phyloP scores from a whole-genome alignment of 2,113 vertebrate genomes.

The Ahaetulla prasina region DNA sequence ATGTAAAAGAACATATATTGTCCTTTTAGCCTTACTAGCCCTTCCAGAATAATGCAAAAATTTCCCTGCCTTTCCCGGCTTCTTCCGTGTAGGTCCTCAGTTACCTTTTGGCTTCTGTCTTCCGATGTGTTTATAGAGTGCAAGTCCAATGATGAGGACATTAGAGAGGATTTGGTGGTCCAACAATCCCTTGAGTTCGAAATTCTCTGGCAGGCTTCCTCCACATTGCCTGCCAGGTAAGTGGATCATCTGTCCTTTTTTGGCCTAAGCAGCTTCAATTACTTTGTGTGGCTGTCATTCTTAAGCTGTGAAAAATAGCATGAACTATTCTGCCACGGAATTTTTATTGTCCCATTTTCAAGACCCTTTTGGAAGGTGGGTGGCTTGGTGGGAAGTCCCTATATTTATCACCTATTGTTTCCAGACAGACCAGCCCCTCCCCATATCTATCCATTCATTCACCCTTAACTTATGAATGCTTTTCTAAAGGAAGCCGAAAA shows the following conservation, averaged over 20 bases:
- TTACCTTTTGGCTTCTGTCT: background rate
- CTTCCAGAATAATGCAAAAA: background rate
- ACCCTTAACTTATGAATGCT: slow-evolving; percentile 8
- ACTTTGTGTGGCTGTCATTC: background rate
- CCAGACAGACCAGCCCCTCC: slow-evolving; percentile 5
- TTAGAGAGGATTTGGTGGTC: slow-evolving; percentile 24
- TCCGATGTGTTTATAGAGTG: background rate
- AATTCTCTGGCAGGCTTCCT: background rate
- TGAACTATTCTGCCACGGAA: slow-evolving; percentile 9
- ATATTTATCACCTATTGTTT: slow-evolving; percentile 7
- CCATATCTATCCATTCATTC: slow-evolving; percentile 16
- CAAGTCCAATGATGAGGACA: background rate
- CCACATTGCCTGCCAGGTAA: slow-evolving; percentile 20
- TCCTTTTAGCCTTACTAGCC: background rate
- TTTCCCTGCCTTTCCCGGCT: background rate
- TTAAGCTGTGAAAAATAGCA: slow-evolving; percentile 11
- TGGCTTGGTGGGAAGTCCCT: background rate
- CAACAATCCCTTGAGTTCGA: background rate
- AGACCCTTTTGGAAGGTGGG: background rate
- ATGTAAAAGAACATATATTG: background rate
- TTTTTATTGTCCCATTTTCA: background rate
- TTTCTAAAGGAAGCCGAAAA: slow-evolving; percentile 13
- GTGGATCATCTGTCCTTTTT: slow-evolving; percentile 4
- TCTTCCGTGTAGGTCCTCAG: background rate
- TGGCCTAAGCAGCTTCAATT: slow-evolving; percentile 7